phyloP scores from a whole-genome alignment of 2,113 vertebrate species.

The Pseudorhombus dupliciocellatus region DNA sequence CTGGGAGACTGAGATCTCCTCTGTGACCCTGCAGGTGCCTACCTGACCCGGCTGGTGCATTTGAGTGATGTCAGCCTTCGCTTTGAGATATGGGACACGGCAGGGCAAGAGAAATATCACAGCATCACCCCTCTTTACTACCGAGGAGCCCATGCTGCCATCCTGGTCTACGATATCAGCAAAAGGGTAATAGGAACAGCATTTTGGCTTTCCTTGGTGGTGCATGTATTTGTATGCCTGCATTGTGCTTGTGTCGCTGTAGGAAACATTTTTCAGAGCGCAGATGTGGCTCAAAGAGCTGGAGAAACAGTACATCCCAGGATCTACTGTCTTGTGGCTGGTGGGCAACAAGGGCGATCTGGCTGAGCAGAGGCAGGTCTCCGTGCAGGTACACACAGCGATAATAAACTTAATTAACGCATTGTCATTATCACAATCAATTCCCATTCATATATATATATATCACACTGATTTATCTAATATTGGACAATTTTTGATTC shows the following conservation, averaged over 20 bases:
- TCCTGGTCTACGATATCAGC: slow-evolving; percentile 84
- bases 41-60: slow-evolving; percentile 76
- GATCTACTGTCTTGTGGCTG: slow-evolving; percentile 79
- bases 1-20: not conserved
- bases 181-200: slow-evolving; percentile 72
- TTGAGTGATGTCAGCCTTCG: slow-evolving; percentile 55
- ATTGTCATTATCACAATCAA: not conserved
- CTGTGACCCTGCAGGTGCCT: slow-evolving; percentile 78
- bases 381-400: slow-evolving; percentile 68
- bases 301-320: slow-evolving; percentile 69
- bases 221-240: not conserved
- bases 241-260: slow-evolving; percentile 1
- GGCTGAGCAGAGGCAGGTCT: slow-evolving; percentile 70
- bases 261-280: slow-evolving; percentile 79
- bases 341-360: slow-evolving; percentile 86
- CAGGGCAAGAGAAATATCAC: slow-evolving; percentile 87
- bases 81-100: slow-evolving; percentile 88
- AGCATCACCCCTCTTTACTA: slow-evolving; percentile 86
- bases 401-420: not conserved
- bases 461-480: not conserved
- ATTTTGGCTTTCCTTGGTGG: not conserved
- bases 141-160: slow-evolving; percentile 73
- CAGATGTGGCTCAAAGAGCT: slow-evolving; percentile 84
- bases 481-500: not conserved
- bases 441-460: too few species aligned